Evolutionary conservation across 1,140 invertebrate genomes (phyloP).

Genomic region (Tyrophagus putrescentiae): DNA sequence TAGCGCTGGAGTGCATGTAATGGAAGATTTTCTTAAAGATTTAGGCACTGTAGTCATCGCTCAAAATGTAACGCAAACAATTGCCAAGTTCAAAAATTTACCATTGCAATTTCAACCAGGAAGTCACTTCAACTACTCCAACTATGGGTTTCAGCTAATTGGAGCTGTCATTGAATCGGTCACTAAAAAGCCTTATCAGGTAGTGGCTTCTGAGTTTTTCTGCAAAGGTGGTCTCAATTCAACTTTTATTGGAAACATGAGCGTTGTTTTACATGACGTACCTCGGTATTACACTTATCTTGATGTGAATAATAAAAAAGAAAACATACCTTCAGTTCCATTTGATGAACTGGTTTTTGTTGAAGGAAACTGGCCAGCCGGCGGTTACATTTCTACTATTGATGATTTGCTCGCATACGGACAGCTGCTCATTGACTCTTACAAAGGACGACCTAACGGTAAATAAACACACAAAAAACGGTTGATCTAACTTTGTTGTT

Average conservation of each 20-base stretch:
- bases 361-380: slow-evolving; percentile 1
- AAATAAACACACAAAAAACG: too few species aligned
- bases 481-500: background rate
- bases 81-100: slow-evolving; percentile 1
- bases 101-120: slow-evolving; percentile 13
- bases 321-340: background rate
- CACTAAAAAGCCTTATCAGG: slow-evolving; percentile 15
- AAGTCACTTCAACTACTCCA: slow-evolving; percentile 20
- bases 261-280: background rate
- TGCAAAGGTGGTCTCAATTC: background rate
- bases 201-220: background rate
- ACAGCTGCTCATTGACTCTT: background rate
- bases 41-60: background rate
- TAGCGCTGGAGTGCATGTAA: background rate
- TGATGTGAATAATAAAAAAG: background rate
- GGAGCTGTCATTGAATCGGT: slow-evolving; percentile 17
- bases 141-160: slow-evolving; percentile 17
- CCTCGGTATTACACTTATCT: background rate
- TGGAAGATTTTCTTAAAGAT: background rate
- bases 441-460: background rate
- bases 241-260: background rate
- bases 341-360: background rate
- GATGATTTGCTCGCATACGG: slow-evolving; percentile 10
- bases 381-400: slow-evolving; percentile 13
- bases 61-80: background rate